phyloP scores from a whole-genome alignment of 2,888 invertebrate species.

The Eupithecia dodoneata region DNA sequence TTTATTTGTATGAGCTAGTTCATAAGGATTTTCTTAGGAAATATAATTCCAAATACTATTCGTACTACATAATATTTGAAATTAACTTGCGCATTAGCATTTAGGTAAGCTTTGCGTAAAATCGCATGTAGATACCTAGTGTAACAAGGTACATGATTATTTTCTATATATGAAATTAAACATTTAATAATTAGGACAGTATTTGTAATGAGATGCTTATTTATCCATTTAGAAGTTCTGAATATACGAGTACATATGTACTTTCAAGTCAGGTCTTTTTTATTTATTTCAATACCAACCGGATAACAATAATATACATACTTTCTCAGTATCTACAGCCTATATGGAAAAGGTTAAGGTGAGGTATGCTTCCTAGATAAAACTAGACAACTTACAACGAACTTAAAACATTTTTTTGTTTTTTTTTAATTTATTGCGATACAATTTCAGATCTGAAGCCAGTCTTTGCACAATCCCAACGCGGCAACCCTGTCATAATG shows the following conservation, averaged over 20 bases:
- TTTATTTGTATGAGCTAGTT: too few relatives aligned
- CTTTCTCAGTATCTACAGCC: neutral
- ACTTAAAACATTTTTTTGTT: neutral
- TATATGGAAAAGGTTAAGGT: neutral
- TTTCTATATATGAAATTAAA: too few relatives aligned
- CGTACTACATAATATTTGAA: too few relatives aligned
- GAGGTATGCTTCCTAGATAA: conserved; percentile 1
- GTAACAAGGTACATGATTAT: too few relatives aligned
- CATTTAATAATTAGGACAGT: neutral
- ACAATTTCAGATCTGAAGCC: conserved; percentile 71
- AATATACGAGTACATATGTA: neutral
- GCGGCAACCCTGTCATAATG: conserved; percentile 81
- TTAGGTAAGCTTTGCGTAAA: too few relatives aligned
- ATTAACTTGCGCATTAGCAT: too few relatives aligned
- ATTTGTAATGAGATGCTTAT: neutral
- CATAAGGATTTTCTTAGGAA: too few relatives aligned
- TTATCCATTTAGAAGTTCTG: too few relatives aligned
- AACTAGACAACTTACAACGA: neutral
- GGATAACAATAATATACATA: neutral
- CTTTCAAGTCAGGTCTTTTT: conserved; percentile 1
- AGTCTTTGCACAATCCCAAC: conserved; percentile 76
- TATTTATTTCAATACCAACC: neutral
- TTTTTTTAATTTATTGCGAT: neutral
- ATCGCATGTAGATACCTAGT: too few relatives aligned
- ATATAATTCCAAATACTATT: too few relatives aligned